A percentile compares a stretch with the other conserved stretches of the same genome.
These are phyloP conservation scores for Desmodus rotundus DNA, from an alignment of 2,113 vertebrate genomes.

Conservation along the genomic window DNA sequence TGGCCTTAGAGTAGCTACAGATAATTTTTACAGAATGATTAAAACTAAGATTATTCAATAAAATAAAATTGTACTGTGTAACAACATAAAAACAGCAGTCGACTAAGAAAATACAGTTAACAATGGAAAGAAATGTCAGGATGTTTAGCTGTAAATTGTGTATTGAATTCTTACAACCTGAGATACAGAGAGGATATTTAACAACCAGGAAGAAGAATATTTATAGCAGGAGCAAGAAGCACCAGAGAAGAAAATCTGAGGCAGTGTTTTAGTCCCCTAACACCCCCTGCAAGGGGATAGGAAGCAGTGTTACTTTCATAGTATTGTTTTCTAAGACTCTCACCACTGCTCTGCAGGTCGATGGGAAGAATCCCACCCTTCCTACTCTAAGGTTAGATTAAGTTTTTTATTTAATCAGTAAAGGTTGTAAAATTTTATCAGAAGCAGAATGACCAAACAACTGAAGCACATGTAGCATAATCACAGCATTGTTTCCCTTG, in stretches of 20 bases:
- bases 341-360: neutral
- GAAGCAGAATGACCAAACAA: neutral
- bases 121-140: neutral
- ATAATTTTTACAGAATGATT: constrained; percentile 1
- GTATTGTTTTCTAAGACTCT: neutral
- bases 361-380: neutral
- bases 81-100: neutral
- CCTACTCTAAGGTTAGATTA: neutral
- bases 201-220: neutral
- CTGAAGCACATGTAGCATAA: neutral
- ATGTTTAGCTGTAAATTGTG: constrained; percentile 12
- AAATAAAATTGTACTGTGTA: neutral
- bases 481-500: neutral
- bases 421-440: neutral
- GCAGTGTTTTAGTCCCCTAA: neutral
- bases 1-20: neutral
- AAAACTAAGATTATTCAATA: neutral
- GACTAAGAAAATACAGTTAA: constrained; percentile 8
- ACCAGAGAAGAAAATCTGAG: neutral
- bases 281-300: neutral
- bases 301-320: constrained; percentile 15
- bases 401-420: constrained; percentile 14
- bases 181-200: neutral
- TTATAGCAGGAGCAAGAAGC: neutral
- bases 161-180: constrained; percentile 32